Evolutionary conservation across 2,797 vertebrate species (phyloP), one percentile per base, ranked within the genome.

Genomic region (Lutjanus argentimaculatus): DNA sequence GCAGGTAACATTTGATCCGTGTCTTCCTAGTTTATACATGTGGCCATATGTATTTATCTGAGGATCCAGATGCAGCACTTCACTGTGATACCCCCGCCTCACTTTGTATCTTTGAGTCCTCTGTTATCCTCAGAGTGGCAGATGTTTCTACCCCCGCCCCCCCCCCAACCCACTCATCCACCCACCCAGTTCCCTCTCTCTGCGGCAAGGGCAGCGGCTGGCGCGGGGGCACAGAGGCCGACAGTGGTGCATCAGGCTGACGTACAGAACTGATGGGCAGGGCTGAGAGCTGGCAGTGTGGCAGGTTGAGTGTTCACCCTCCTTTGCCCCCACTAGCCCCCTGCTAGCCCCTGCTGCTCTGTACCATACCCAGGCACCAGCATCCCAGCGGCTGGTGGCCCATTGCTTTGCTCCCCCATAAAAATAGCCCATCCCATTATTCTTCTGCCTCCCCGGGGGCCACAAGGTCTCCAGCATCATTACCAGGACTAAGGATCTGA

Each of bases 391-490:
- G 92, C 93, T 90, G 89, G 92, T 92, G 90, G 90, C 90, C 93
- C 90, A 86, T 89, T 92, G 91, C 92, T 97, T 96, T 96, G 96
- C 97, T 97, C 96, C 96, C 96, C 96, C 96, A 93, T 99, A 99
- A 98, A 99, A 99, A 99, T 97, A 98, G 97, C 96, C 97, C 96
- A 96, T 98, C 98, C 97, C 97, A 99, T 99, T 99, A 99, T 98
- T 99, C 98, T 98, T 98, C 94, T 53, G 90, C 94, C 92, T 99
- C 98, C 97, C 98, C 85, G 92, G 97, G 96, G 98, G 95, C 94
- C 95, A 92, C 95, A 96, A 98, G 98, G 97, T 99, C 98, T 99
- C 97, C 90, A 96, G 97, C 97, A 99, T 99, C 98, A 99, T 99
- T 99, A 99, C 96, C 93, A 95, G 96, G 96, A 98, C 97, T 98